These are phyloP conservation scores for Carlito syrichta DNA, from an alignment of 2,113 vertebrate species.

Conservation along the genomic window DNA sequence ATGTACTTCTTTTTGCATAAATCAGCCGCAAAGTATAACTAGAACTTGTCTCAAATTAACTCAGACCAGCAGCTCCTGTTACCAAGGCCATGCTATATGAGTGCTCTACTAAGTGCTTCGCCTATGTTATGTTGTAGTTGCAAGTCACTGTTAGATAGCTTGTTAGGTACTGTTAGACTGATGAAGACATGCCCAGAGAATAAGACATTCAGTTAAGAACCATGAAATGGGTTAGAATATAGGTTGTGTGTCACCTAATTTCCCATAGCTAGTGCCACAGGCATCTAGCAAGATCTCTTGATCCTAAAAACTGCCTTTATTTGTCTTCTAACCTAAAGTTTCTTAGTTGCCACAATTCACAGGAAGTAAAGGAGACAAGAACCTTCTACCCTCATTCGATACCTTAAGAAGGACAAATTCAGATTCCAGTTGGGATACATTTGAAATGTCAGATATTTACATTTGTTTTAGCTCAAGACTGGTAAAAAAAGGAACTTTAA, in stretches of 20 bases:
- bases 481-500: constrained; percentile 15
- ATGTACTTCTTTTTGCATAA: neutral
- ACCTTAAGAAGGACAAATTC: neutral
- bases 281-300: neutral
- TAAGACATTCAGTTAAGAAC: neutral
- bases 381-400: neutral
- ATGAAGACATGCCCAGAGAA: neutral
- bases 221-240: neutral
- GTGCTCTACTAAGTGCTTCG: neutral
- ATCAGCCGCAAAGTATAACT: neutral
- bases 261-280: neutral
- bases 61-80: neutral
- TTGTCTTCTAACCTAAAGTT: neutral
- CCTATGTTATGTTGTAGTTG: neutral
- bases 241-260: neutral
- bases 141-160: neutral
- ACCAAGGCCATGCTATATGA: neutral
- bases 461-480: neutral
- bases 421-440: neutral
- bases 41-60: neutral
- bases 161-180: neutral
- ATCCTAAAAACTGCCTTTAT: neutral
- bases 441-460: neutral
- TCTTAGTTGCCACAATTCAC: neutral
- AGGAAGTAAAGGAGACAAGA: neutral